These are phyloP conservation scores for Zaprionus lachaisei DNA, from an alignment of 1,140 invertebrate genomes.

Conservation along the genomic window DNA sequence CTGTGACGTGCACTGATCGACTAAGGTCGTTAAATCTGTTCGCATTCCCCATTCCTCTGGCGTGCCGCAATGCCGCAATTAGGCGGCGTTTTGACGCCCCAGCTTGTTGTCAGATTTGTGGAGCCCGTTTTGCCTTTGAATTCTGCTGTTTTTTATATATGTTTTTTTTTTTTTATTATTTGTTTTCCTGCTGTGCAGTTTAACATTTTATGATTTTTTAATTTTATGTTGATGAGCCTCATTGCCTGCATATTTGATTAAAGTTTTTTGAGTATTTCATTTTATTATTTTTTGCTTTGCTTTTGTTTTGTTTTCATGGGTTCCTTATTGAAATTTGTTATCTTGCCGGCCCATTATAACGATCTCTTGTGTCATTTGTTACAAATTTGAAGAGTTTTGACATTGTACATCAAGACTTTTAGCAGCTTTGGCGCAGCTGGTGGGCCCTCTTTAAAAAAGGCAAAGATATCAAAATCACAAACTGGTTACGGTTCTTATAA, in stretches of 20 bases:
- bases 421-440: slow-evolving; percentile 45
- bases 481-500: not conserved
- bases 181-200: slow-evolving; percentile 81
- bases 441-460: not conserved
- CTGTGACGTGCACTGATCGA: slow-evolving; percentile 30
- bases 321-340: slow-evolving; percentile 15
- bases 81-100: slow-evolving; percentile 76
- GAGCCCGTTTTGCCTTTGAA: slow-evolving; percentile 34
- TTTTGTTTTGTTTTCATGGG: slow-evolving; percentile 43
- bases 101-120: slow-evolving; percentile 55
- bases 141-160: slow-evolving; percentile 16
- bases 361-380: slow-evolving; percentile 48
- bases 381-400: slow-evolving; percentile 51
- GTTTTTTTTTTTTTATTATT: slow-evolving; percentile 37
- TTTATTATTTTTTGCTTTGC: slow-evolving; percentile 53
- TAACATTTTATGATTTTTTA: slow-evolving; percentile 82
- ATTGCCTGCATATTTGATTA: slow-evolving; percentile 82
- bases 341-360: slow-evolving; percentile 5
- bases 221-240: slow-evolving; percentile 83
- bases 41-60: slow-evolving; percentile 38
- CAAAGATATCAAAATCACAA: not conserved
- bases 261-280: slow-evolving; percentile 24
- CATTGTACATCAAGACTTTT: slow-evolving; percentile 54
- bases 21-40: slow-evolving; percentile 31
- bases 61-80: slow-evolving; percentile 63